Evolutionary conservation across 1,140 invertebrate genomes (phyloP).

Genomic region (Drosophila virilis): DNA sequence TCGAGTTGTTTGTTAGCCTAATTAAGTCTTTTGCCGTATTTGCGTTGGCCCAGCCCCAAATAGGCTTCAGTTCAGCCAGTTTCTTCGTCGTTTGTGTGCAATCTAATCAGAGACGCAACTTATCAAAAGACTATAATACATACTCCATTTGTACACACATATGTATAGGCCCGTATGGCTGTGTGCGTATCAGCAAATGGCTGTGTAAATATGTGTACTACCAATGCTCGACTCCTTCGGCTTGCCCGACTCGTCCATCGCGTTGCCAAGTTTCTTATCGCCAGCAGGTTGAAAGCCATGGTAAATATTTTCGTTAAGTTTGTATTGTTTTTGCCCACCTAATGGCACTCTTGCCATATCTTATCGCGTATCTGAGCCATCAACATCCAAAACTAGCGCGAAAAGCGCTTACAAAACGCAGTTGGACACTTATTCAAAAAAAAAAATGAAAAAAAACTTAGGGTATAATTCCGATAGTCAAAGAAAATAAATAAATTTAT

Average conservation of each 20-base stretch:
- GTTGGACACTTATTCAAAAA: too few relatives aligned
- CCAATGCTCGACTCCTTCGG: neutral
- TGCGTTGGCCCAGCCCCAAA: slow-evolving; percentile 24
- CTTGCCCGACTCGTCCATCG: neutral
- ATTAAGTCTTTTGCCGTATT: slow-evolving; percentile 69
- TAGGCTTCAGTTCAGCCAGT: slow-evolving; percentile 18
- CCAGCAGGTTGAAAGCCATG: neutral
- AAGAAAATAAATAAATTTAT: too few relatives aligned
- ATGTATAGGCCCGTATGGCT: too few relatives aligned
- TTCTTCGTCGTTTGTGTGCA: slow-evolving; percentile 48
- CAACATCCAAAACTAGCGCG: neutral
- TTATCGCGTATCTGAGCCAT: slow-evolving; percentile 5
- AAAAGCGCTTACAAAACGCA: neutral
- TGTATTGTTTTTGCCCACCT: neutral
- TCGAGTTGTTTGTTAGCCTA: slow-evolving; percentile 72
- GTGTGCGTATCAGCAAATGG: neutral
- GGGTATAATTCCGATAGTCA: too few relatives aligned
- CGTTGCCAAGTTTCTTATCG: slow-evolving; percentile 67
- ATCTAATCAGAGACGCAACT: slow-evolving; percentile 69
- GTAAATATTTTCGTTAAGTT: neutral
- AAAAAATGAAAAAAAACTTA: too few relatives aligned
- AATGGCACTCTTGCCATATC: neutral
- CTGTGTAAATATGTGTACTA: slow-evolving; percentile 3
- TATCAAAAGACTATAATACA: slow-evolving; percentile 54
- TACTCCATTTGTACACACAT: neutral